phyloP scores from a whole-genome alignment of 2,113 vertebrate species.

The Alexandromys fortis region DNA sequence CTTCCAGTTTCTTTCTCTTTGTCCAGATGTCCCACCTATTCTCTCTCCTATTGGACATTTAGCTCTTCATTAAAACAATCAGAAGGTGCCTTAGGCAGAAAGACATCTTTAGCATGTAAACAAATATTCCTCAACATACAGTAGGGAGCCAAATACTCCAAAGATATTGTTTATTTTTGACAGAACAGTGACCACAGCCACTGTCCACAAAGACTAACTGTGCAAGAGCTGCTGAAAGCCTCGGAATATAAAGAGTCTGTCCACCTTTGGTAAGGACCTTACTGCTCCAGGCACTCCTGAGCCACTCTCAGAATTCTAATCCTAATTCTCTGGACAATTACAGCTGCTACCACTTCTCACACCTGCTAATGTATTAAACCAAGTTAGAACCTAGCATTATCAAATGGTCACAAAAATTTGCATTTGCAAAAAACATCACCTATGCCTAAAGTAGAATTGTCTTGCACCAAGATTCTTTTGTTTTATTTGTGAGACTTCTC shows the following conservation, averaged over 20 bases:
- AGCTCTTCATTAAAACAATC: too few species aligned
- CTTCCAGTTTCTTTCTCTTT: too few species aligned
- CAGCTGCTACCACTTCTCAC: not conserved
- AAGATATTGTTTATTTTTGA: not conserved
- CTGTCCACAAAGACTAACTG: not conserved
- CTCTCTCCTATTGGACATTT: too few species aligned
- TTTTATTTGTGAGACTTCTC: not conserved
- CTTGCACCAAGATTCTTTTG: not conserved
- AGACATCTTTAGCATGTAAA: too few species aligned
- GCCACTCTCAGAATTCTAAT: not conserved
- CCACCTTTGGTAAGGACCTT: not conserved
- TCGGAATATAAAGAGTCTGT: not conserved
- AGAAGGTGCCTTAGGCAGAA: too few species aligned
- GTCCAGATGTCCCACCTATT: too few species aligned
- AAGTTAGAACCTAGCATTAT: not conserved
- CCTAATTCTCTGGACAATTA: not conserved
- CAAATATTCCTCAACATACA: too few species aligned
- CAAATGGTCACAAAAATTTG: not conserved
- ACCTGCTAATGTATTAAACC: not conserved
- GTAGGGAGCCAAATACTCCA: not conserved
- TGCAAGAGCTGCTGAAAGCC: not conserved
- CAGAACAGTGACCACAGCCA: not conserved
- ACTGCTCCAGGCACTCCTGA: not conserved
- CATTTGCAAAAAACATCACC: not conserved
- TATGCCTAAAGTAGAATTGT: not conserved